These are phyloP conservation scores for Plotosus lineatus DNA, from an alignment of 2,113 vertebrate genomes.

Conservation along the genomic window DNA sequence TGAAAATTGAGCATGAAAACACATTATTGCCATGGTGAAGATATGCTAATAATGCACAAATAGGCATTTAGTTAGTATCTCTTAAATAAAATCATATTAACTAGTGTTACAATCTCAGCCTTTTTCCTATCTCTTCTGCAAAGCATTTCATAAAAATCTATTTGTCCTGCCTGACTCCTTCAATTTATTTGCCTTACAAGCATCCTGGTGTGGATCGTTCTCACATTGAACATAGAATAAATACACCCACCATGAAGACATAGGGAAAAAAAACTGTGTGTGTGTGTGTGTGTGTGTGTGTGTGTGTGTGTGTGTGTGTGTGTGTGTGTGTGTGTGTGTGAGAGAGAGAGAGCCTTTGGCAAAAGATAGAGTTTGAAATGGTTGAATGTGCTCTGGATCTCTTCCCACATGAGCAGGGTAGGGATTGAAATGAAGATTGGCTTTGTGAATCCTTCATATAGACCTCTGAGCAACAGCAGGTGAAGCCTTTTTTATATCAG, in stretches of 20 bases:
- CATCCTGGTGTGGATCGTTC: background rate
- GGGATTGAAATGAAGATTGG: conserved; percentile 60
- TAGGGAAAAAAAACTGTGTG: background rate
- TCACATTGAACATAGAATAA: background rate
- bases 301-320: too few species aligned
- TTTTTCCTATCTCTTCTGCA: background rate
- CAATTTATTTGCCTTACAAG: background rate
- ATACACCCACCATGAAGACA: background rate
- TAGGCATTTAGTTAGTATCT: background rate
- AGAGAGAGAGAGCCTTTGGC: conserved; percentile 41
- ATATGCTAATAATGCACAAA: background rate
- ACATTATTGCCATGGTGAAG: too few species aligned
- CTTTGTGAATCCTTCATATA: conserved; percentile 61
- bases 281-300: too few species aligned
- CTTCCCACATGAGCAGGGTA: conserved; percentile 58
- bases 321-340: too few species aligned
- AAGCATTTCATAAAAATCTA: background rate
- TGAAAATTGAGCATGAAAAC: background rate
- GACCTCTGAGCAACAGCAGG: conserved; percentile 66
- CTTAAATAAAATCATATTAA: background rate
- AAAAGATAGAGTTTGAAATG: conserved; percentile 30
- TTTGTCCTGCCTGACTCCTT: background rate
- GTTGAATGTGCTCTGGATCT: conserved; percentile 62
- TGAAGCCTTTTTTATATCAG: conserved; percentile 52
- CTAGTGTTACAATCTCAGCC: background rate